These are phyloP conservation scores for Crotalus tigris DNA, from an alignment of 2,113 vertebrate genomes.

Conservation along the genomic window DNA sequence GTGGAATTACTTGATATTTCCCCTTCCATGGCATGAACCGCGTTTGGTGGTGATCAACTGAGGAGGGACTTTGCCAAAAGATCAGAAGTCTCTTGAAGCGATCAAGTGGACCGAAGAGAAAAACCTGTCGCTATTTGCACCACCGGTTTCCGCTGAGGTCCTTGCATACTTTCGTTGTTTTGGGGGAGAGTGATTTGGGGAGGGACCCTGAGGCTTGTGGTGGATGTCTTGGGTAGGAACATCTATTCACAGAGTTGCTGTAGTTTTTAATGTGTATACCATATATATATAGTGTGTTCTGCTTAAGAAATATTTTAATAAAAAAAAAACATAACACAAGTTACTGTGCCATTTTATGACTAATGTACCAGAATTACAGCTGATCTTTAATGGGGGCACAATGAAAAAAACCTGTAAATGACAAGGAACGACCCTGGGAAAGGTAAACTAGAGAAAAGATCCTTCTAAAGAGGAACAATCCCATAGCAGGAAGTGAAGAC, in stretches of 20 bases:
- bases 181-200: neutral
- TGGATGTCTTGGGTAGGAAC: neutral
- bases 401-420: neutral
- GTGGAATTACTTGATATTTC: neutral
- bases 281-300: neutral
- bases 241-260: neutral
- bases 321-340: neutral
- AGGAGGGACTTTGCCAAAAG: neutral
- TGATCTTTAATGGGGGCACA: neutral
- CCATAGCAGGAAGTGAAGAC: neutral
- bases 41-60: neutral
- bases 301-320: slow-evolving; percentile 29
- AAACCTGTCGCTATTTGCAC: neutral
- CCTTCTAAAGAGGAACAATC: neutral
- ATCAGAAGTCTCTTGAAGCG: neutral
- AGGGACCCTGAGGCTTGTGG: neutral
- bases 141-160: neutral
- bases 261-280: neutral
- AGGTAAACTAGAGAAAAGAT: neutral
- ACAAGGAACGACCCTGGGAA: neutral
- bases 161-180: neutral
- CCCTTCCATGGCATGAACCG: neutral
- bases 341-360: neutral
- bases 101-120: neutral
- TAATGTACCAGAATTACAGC: neutral